Conservation (phyloP, 2,113 vertebrate species). For the Guaruba guarouba region DNA sequence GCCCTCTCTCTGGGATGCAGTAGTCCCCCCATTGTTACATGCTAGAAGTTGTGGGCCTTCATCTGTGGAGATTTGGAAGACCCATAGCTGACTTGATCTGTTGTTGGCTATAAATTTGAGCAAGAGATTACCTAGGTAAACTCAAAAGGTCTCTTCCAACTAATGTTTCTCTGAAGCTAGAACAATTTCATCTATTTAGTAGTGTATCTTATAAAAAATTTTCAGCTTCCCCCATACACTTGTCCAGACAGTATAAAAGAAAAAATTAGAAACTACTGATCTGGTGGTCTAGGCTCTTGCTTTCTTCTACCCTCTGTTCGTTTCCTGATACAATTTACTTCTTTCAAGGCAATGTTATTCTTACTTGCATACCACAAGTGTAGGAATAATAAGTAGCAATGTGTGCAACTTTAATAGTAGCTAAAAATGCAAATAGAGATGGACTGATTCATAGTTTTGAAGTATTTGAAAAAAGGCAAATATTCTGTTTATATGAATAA, state of each 20-base stretch:
- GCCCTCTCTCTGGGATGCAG: fast-evolving
- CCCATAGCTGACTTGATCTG: not conserved
- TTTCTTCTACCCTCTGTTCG: not conserved
- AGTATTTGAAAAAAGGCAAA: not conserved
- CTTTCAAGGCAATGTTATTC: not conserved
- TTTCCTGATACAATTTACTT: not conserved
- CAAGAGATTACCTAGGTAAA: not conserved
- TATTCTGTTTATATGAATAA: not conserved
- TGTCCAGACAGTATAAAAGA: not conserved
- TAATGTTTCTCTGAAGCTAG: not conserved
- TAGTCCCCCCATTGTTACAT: not conserved
- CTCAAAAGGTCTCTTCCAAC: not conserved
- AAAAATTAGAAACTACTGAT: not conserved
- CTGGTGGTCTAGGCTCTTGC: not conserved
- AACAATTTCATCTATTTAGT: not conserved
- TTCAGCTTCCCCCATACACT: not conserved
- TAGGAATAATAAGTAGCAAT: not conserved
- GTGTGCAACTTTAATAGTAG: not conserved
- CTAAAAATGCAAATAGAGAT: not conserved
- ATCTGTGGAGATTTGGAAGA: not conserved
- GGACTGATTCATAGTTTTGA: not conserved
- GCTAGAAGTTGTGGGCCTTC: not conserved
- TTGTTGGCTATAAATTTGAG: not conserved
- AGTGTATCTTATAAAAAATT: not conserved
- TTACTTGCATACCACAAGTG: not conserved